Percentiles rank a stretch among this genome's conserved stretches.
Evolutionary conservation across 2,113 vertebrate species (phyloP).

Genomic region (Gavia stellata): DNA sequence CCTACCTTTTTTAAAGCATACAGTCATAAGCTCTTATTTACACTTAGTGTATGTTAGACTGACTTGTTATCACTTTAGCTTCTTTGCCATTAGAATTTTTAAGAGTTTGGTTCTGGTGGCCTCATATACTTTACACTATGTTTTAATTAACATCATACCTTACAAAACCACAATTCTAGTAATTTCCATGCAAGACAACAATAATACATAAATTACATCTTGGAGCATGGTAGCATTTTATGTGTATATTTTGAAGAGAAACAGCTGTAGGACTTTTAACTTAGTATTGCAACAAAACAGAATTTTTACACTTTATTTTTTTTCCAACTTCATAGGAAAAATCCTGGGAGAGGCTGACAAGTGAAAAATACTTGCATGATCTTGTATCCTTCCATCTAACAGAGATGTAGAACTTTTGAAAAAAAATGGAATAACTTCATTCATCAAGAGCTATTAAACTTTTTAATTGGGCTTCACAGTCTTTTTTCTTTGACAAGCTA

Average conservation of each 20-base stretch:
- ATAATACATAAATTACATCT: slow-evolving; percentile 1
- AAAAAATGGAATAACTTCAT: background rate
- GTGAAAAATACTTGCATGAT: background rate
- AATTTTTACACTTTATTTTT: background rate
- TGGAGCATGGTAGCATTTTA: background rate
- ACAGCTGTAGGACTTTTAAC: background rate
- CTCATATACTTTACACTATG: background rate
- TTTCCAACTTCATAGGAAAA: background rate
- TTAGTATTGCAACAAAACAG: background rate
- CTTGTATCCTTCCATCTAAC: background rate
- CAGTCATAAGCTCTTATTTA: background rate
- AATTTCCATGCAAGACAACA: slow-evolving; percentile 1
- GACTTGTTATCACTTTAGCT: background rate
- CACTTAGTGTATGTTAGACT: background rate
- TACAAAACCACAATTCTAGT: background rate
- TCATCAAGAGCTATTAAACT: background rate
- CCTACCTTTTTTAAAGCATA: background rate
- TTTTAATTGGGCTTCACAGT: background rate
- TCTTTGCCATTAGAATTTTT: background rate
- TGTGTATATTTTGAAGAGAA: background rate
- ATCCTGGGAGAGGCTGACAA: background rate
- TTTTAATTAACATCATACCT: background rate
- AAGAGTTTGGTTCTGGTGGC: background rate
- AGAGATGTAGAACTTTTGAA: background rate
- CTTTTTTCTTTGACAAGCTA: background rate